Conservation (phyloP, 1,140 invertebrate species). For the Trichonephila clavata region DNA sequence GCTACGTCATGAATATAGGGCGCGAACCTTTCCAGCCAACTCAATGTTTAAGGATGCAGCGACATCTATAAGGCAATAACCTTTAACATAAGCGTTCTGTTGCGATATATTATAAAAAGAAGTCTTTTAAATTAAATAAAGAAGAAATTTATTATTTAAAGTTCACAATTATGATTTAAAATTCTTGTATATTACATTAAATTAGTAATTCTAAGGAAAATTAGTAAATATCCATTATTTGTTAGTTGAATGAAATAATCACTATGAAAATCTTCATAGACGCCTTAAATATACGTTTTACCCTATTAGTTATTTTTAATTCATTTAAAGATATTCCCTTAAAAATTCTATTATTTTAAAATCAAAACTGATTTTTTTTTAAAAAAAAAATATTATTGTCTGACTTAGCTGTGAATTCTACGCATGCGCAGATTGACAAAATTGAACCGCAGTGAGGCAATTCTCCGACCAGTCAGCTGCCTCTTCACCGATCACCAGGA, state of each 20-base stretch:
- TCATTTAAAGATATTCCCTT: too few species aligned
- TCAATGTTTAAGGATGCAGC: not conserved
- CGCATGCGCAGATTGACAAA: conserved; percentile 21
- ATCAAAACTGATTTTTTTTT: too few species aligned
- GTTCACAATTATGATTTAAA: too few species aligned
- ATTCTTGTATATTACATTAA: not conserved
- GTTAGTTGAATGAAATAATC: not conserved
- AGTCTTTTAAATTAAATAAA: too few species aligned
- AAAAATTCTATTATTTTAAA: not conserved
- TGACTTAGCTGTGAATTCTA: not conserved
- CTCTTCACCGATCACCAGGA: not conserved
- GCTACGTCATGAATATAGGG: too few species aligned
- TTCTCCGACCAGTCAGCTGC: not conserved
- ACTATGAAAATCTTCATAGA: not conserved
- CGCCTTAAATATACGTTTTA: too few species aligned
- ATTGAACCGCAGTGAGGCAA: conserved; percentile 4
- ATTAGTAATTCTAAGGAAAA: not conserved
- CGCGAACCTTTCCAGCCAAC: not conserved
- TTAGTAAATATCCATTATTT: not conserved
- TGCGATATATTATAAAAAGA: too few species aligned
- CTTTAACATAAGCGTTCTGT: too few species aligned
- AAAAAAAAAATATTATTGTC: conserved; percentile 19
- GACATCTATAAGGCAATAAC: not conserved
- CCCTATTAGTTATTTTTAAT: too few species aligned
- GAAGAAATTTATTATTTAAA: too few species aligned